Evolutionary conservation across 2,888 invertebrate species (phyloP).

Genomic region (Neoascia interrupta): DNA sequence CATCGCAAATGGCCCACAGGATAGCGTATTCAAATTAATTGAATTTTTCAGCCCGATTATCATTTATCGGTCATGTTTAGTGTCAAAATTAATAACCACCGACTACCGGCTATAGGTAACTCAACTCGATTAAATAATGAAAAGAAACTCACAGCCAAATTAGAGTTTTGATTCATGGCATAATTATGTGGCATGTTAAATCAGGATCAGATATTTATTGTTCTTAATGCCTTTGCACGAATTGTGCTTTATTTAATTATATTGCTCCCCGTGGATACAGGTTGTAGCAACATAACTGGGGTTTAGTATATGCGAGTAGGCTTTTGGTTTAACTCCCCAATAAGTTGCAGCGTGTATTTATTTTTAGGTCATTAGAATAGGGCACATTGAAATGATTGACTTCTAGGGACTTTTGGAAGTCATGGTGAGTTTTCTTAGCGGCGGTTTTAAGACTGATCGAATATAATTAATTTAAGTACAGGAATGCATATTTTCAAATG

Average conservation of each 20-base stretch:
- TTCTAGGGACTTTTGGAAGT: no score
- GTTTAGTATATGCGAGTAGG: background rate
- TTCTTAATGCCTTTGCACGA: background rate
- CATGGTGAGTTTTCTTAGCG: no score
- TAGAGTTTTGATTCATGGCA: conserved; percentile 5
- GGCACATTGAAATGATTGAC: no score
- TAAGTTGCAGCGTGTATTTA: background rate
- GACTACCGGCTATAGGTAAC: no score
- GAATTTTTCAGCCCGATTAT: conserved; percentile 2
- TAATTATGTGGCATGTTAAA: background rate
- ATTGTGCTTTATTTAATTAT: background rate
- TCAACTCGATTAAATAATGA: background rate
- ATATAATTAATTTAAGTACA: no score
- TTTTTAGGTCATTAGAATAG: no score
- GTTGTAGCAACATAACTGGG: no score
- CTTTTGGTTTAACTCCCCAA: background rate
- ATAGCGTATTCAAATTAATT: background rate
- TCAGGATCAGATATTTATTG: conserved; percentile 1
- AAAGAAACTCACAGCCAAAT: background rate
- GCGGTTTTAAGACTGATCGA: no score
- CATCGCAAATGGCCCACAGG: background rate
- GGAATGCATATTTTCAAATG: no score
- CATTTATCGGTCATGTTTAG: conserved; percentile 23
- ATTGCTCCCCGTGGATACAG: no score
- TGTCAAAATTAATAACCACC: conserved; percentile 12